Evolutionary conservation across 37 sponge, comb jelly and placozoan species (phyloP), one percentile per base, ranked within the genome.

Genomic region (Dysidea cf. avara): DNA sequence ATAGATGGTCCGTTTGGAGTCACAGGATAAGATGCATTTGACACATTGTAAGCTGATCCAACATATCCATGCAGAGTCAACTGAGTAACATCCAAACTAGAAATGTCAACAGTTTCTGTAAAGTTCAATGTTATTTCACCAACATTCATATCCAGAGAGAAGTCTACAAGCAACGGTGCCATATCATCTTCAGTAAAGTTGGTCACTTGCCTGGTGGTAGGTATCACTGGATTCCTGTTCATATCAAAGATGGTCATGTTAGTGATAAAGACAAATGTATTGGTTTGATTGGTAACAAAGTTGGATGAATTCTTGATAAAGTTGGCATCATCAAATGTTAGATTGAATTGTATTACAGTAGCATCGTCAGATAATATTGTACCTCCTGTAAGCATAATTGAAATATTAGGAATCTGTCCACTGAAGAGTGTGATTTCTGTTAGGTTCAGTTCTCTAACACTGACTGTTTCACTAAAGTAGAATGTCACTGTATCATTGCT

Each of bases 391-490:
- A 92, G 83, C 37, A 39, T 51, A 17, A 72, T 64, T 1, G 61
- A 32, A 5, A 43, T 9, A 9, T 43, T 43, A 43, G 46, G 46
- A 5, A 43, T 43, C 58, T 81, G 84, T 9, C 73, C 36, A 36
- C 75, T 70, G 56, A 53, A 38, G 4, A 95, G 56, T 2, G 82
- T 85, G 48, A 90, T 83, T 16, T 87, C 74, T 21, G 79, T 81
- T 50, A 87, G 56, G 38, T 84, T 83, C 37, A 95, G 71, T 29
- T 81, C 80, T 9, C 32, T 31, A 7, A 72, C 36, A 32, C 88
- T 81, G 21, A 95, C 83, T 17, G 96, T 90, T 47, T 95, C 96
- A 37, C 77, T 74, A 81, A 95, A 95, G 71, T 72, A 74, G 16
- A 95, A 79, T 29, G 79, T 81, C 2, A 90, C 21, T 29, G 55